Conservation (phyloP, 2,113 vertebrate species). For the Colistium nudipinnis region DNA sequence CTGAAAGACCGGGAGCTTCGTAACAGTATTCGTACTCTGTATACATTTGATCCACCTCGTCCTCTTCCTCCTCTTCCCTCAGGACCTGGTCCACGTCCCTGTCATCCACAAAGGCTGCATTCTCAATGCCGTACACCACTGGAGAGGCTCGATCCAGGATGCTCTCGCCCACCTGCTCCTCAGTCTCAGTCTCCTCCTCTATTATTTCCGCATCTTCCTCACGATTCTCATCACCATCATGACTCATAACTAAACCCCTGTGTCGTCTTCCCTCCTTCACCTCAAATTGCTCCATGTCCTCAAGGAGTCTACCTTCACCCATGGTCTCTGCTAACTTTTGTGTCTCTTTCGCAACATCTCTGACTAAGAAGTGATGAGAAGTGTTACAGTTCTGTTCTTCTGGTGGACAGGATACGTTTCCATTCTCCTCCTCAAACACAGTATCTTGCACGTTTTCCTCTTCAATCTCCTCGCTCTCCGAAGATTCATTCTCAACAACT, state of each 20-base stretch:
- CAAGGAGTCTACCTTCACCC: constrained; percentile 47
- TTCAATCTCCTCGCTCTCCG: constrained; percentile 82
- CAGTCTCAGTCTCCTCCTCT: constrained; percentile 63
- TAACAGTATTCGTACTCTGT: constrained; percentile 87
- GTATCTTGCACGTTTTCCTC: constrained; percentile 66
- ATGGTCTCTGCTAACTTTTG: constrained; percentile 39
- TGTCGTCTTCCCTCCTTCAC: constrained; percentile 39
- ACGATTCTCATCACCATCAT: constrained; percentile 52
- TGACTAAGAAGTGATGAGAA: constrained; percentile 3
- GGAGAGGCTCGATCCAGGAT: constrained; percentile 73
- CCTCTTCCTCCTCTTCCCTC: constrained; percentile 74
- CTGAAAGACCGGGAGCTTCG: constrained; percentile 87
- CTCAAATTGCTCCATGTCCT: constrained; percentile 7
- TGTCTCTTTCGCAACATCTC: constrained; percentile 37
- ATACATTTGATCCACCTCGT: constrained; percentile 77
- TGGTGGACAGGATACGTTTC: constrained; percentile 48
- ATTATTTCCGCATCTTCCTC: constrained; percentile 62
- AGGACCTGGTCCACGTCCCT: constrained; percentile 81
- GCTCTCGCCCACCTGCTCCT: constrained; percentile 71
- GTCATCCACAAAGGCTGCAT: constrained; percentile 90
- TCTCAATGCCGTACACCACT: constrained; percentile 88
- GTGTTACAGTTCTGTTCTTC: constrained; percentile 43
- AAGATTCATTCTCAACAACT: constrained; percentile 85
- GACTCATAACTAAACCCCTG: constrained; percentile 42
- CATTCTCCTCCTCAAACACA: constrained; percentile 67